phyloP scores from a whole-genome alignment of 2,797 vertebrate species.

The Parambassis ranga region DNA sequence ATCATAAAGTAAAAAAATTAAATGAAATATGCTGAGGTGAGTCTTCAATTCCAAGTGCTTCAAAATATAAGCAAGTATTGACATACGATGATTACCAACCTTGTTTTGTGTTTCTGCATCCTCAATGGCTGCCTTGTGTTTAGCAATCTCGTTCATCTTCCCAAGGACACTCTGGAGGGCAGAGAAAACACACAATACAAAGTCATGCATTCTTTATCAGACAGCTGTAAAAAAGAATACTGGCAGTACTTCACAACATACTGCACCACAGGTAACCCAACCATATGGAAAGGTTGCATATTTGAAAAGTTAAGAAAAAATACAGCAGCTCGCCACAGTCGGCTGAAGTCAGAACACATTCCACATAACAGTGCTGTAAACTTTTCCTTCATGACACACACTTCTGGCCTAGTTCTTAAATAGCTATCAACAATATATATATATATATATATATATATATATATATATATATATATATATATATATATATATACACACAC shows the following conservation, averaged over 20 bases:
- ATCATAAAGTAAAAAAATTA: no score
- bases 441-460: no score
- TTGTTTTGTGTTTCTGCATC: constrained; percentile 93
- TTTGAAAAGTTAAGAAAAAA: not conserved
- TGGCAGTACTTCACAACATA: not conserved
- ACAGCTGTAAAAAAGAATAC: not conserved
- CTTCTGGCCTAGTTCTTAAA: no score
- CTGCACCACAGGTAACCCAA: not conserved
- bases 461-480: no score
- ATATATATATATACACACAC: no score
- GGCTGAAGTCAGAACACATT: not conserved
- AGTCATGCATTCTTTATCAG: not conserved
- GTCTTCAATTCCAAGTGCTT: not conserved
- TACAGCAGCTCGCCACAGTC: not conserved
- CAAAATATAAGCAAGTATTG: not conserved
- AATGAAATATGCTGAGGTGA: not conserved
- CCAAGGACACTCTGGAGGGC: constrained; percentile 88
- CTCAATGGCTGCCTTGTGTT: constrained; percentile 90
- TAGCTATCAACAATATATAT: no score
- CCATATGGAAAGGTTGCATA: not conserved
- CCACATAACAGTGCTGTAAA: not conserved
- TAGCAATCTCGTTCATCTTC: constrained; percentile 95
- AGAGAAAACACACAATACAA: not conserved
- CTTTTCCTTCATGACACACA: no score
- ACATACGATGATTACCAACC: constrained; percentile 68